A percentile compares a stretch with the other conserved stretches of the same genome.
Conservation (phyloP, 2,113 vertebrate genomes). For the Trematocara variabile region DNA sequence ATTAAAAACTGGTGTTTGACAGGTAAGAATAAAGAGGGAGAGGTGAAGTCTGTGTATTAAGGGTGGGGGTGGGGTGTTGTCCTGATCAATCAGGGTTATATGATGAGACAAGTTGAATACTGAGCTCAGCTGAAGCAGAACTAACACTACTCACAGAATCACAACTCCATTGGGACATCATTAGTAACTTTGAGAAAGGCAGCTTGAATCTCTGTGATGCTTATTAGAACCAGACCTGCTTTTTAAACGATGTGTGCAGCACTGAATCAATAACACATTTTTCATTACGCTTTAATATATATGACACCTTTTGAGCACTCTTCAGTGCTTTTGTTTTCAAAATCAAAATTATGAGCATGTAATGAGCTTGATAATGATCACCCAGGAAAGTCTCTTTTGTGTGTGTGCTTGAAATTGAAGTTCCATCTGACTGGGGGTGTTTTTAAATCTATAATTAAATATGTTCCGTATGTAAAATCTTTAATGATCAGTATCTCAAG, state of each 20-base stretch:
- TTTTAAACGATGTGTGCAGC: background rate
- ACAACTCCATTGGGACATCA: conserved; percentile 35
- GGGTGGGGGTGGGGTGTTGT: background rate
- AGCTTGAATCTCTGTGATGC: conserved; percentile 10
- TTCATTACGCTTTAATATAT: conserved; percentile 1
- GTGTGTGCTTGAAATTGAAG: background rate
- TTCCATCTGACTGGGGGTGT: conserved; percentile 3
- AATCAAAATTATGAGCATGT: conserved; percentile 14
- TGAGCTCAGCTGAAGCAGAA: conserved; percentile 30
- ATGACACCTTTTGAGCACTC: conserved; percentile 8
- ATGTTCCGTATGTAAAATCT: background rate
- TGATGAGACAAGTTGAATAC: conserved; percentile 14
- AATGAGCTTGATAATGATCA: conserved; percentile 45
- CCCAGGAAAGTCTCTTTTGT: background rate
- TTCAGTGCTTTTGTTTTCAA: conserved; percentile 26
- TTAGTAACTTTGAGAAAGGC: conserved; percentile 39
- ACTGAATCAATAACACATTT: conserved; percentile 16
- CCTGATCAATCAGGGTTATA: background rate
- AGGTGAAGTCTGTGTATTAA: background rate
- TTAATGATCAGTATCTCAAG: background rate
- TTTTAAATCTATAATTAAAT: background rate
- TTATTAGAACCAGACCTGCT: conserved; percentile 24
- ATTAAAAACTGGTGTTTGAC: background rate
- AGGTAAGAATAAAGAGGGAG: background rate
- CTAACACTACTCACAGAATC: conserved; percentile 16